phyloP scores from a whole-genome alignment of 2,113 vertebrate genomes.

The Aphyosemion australe region DNA sequence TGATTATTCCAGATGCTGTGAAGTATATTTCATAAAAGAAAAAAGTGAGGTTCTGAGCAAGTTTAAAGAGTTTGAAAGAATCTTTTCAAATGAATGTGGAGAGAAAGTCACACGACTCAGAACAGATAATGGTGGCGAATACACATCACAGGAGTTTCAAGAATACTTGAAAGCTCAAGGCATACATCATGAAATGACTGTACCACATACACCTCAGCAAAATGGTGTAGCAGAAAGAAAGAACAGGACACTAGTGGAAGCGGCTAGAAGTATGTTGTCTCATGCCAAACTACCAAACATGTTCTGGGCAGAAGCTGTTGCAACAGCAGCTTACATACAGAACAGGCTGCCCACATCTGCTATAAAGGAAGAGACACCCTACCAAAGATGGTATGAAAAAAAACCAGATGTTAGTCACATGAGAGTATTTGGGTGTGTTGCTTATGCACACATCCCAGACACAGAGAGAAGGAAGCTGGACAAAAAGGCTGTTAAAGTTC shows the following conservation, averaged over 20 bases:
- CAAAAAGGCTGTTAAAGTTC: constrained; percentile 17
- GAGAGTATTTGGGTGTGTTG: constrained; percentile 14
- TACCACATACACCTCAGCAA: constrained; percentile 3
- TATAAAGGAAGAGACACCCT: neutral
- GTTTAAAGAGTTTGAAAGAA: constrained; percentile 28
- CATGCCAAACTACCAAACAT: constrained; percentile 5
- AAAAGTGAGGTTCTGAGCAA: neutral
- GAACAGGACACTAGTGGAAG: neutral
- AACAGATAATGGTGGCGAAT: constrained; percentile 10
- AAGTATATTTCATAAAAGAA: constrained; percentile 3
- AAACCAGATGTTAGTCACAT: constrained; percentile 2
- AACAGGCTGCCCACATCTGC: constrained; percentile 8
- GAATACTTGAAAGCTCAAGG: constrained; percentile 8
- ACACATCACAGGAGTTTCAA: constrained; percentile 16
- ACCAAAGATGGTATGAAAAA: neutral
- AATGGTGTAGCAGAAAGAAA: constrained; percentile 4
- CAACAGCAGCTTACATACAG: constrained; percentile 8
- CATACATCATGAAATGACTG: neutral
- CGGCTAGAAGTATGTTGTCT: neutral
- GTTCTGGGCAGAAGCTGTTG: constrained; percentile 15
- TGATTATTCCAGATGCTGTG: constrained; percentile 15
- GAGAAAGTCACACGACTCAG: neutral
- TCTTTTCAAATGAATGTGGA: constrained; percentile 7
- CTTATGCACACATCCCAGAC: constrained; percentile 11
- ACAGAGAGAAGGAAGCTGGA: constrained; percentile 2